Evolutionary conservation across 2,113 vertebrate genomes (phyloP).

Genomic region (Corythoichthys intestinalis): DNA sequence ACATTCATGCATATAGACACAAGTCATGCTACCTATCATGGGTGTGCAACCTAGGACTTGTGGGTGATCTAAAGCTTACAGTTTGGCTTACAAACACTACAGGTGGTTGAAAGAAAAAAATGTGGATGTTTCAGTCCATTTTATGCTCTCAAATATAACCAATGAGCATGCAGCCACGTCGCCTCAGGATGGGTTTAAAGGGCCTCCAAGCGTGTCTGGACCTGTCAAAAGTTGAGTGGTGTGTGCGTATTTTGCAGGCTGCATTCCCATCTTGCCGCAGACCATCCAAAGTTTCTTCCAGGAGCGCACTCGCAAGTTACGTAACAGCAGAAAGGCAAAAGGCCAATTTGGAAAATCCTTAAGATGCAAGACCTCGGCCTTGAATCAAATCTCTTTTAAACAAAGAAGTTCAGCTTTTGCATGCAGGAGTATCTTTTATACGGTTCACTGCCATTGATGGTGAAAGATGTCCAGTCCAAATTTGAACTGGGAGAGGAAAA

Average conservation of each 20-base stretch:
- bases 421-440: no score
- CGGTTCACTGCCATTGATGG: no score
- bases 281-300: constrained; percentile 17
- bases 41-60: not conserved
- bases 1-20: not conserved
- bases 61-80: not conserved
- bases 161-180: constrained; percentile 13
- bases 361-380: not conserved
- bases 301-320: not conserved
- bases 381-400: not conserved
- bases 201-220: constrained; percentile 40
- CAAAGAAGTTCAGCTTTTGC: no score
- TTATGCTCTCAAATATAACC: no score
- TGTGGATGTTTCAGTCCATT: no score
- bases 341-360: not conserved
- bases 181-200: constrained; percentile 31
- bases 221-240: constrained; percentile 27
- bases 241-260: constrained; percentile 17
- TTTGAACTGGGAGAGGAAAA: no score
- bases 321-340: not conserved
- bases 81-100: no score
- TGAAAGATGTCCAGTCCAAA: no score
- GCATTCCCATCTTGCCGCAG: constrained; percentile 39
- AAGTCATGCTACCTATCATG: not conserved
- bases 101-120: no score